Conservation (phyloP, 1,140 invertebrate genomes). For the Pararge aegeria region DNA sequence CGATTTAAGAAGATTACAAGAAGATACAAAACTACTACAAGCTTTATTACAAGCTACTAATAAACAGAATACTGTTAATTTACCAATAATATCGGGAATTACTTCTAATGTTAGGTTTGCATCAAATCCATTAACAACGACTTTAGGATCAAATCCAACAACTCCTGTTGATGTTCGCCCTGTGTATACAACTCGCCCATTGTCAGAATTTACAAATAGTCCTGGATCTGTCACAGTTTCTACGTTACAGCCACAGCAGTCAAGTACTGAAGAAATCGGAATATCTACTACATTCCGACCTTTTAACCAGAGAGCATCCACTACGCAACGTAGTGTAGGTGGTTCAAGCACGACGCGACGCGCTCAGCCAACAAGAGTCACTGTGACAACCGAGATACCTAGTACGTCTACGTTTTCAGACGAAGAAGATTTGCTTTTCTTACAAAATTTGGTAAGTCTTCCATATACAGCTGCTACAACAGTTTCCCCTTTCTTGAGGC, state of each 20-base stretch:
- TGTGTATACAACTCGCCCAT: conserved; percentile 50
- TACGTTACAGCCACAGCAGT: conserved; percentile 58
- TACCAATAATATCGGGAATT: conserved; percentile 60
- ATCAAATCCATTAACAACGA: conserved; percentile 60
- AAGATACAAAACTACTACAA: conserved; percentile 53
- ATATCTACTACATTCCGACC: conserved; percentile 65
- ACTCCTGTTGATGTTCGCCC: conserved; percentile 59
- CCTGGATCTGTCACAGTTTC: conserved; percentile 49
- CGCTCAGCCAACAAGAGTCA: conserved; percentile 25
- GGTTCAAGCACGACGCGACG: conserved; percentile 31
- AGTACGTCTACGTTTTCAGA: conserved; percentile 76
- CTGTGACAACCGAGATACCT: conserved; percentile 64
- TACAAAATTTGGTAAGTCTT: conserved; percentile 76
- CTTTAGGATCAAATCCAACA: conserved; percentile 56
- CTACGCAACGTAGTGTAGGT: conserved; percentile 25
- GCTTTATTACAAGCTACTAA: conserved; percentile 50
- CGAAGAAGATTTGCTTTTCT: conserved; percentile 76
- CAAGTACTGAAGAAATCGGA: conserved; percentile 50
- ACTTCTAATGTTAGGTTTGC: conserved; percentile 69
- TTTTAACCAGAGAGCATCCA: conserved; percentile 44
- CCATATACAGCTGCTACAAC: no score
- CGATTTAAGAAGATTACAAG: conserved; percentile 48
- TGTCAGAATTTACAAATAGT: conserved; percentile 42
- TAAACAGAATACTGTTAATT: conserved; percentile 38
- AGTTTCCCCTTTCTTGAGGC: no score